These are phyloP conservation scores for Hesperophylax magnus DNA, from an alignment of 1,140 invertebrate species.

Conservation along the genomic window DNA sequence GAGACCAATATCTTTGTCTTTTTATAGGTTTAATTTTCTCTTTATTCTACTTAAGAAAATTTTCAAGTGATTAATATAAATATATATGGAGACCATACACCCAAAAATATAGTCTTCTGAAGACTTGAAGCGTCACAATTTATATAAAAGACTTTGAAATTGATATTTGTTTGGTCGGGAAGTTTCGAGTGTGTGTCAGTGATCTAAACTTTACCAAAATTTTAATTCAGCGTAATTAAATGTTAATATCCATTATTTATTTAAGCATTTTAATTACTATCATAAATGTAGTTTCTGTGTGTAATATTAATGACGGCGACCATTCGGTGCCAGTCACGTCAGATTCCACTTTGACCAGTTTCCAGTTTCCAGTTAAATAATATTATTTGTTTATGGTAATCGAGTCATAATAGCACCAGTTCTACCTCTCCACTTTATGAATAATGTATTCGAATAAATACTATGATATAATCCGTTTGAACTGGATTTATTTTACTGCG, in stretches of 20 bases:
- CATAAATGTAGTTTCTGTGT: background rate
- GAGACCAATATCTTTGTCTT: no score
- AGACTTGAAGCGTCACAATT: no score
- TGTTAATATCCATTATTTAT: conserved; percentile 10
- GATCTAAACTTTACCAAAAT: no score
- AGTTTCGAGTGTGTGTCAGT: no score
- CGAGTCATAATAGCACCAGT: conserved; percentile 5
- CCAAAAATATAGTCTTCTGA: no score
- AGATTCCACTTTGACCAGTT: conserved; percentile 36
- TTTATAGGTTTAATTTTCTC: no score
- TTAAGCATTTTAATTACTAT: conserved; percentile 32
- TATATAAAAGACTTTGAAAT: no score
- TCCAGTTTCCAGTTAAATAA: conserved; percentile 34
- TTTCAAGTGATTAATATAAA: no score
- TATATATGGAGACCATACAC: no score
- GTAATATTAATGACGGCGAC: conserved; percentile 13
- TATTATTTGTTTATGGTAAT: conserved; percentile 37
- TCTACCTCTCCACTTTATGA: conserved; percentile 30
- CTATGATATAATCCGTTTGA: conserved; percentile 17
- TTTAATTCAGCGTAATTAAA: background rate
- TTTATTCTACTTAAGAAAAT: no score
- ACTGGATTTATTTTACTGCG: conserved; percentile 23
- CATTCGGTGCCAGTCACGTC: conserved; percentile 6
- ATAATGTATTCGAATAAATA: conserved; percentile 33
- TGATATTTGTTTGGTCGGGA: no score